These are phyloP conservation scores for Piprites chloris DNA, from an alignment of 2,113 vertebrate genomes.

Conservation along the genomic window DNA sequence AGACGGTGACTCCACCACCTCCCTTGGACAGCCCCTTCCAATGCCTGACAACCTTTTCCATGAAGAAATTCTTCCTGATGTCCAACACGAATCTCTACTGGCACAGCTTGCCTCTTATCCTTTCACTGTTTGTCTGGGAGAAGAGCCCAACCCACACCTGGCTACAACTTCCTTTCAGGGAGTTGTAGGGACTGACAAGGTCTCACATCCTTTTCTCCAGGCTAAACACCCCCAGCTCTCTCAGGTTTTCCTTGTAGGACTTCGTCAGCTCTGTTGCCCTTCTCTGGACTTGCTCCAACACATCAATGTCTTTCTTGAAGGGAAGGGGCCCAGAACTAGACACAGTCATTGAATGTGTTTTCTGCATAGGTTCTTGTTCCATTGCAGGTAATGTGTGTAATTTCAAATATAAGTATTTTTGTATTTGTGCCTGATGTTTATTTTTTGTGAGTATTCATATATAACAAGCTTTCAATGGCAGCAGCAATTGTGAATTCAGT, in stretches of 20 bases:
- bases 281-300: background rate
- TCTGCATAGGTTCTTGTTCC: background rate
- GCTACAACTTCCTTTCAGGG: background rate
- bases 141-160: background rate
- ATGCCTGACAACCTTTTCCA: background rate
- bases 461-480: background rate
- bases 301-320: background rate
- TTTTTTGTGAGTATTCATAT: background rate
- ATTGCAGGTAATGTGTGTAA: background rate
- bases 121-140: fast-evolving
- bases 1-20: background rate
- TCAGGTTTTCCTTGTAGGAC: background rate
- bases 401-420: background rate
- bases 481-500: background rate
- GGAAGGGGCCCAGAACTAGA: background rate
- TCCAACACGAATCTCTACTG: fast-evolving
- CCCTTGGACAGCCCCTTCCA: background rate
- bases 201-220: background rate
- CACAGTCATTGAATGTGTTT: background rate
- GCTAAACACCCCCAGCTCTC: background rate
- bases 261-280: background rate
- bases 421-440: background rate
- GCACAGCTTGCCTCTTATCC: background rate
- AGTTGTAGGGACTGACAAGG: too few species aligned
- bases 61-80: background rate